Conservation (phyloP, 2,113 vertebrate genomes). For the Xiphorhynchus elegans region DNA sequence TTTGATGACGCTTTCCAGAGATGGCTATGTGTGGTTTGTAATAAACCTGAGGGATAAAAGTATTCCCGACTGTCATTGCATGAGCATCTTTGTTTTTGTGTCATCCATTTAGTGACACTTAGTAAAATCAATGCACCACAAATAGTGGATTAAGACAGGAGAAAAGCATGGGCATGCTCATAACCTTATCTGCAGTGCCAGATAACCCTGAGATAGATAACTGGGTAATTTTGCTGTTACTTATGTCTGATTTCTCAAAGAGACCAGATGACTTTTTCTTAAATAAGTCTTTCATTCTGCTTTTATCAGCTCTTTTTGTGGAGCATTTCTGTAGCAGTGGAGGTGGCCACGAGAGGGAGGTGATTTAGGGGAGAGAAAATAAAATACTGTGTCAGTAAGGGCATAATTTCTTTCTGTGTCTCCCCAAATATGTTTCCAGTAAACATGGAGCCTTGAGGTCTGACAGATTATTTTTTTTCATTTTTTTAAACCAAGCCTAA, state of each 20-base stretch:
- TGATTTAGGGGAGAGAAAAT: not conserved
- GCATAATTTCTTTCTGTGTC: not conserved
- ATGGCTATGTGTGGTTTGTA: not conserved
- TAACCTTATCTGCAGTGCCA: not conserved
- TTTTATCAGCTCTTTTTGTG: not conserved
- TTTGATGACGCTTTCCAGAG: not conserved
- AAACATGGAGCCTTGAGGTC: not conserved
- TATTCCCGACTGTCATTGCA: not conserved
- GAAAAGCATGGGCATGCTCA: not conserved
- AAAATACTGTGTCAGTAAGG: not conserved
- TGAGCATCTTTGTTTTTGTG: not conserved
- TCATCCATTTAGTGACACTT: slow-evolving; percentile 6
- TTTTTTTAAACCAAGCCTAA: not conserved
- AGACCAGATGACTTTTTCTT: not conserved
- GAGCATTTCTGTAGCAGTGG: not conserved
- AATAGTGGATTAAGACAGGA: not conserved
- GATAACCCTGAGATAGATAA: not conserved
- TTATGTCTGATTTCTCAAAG: not conserved
- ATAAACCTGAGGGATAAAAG: not conserved
- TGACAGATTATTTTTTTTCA: not conserved
- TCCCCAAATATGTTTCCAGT: not conserved
- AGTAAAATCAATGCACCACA: not conserved
- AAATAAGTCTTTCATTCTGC: not conserved
- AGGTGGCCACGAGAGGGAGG: not conserved
- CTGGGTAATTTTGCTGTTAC: not conserved